Percentiles rank a stretch among this genome's conserved stretches.
Evolutionary conservation across 2,888 invertebrate genomes (phyloP).

Genomic region (Malthinus flaveolus): DNA sequence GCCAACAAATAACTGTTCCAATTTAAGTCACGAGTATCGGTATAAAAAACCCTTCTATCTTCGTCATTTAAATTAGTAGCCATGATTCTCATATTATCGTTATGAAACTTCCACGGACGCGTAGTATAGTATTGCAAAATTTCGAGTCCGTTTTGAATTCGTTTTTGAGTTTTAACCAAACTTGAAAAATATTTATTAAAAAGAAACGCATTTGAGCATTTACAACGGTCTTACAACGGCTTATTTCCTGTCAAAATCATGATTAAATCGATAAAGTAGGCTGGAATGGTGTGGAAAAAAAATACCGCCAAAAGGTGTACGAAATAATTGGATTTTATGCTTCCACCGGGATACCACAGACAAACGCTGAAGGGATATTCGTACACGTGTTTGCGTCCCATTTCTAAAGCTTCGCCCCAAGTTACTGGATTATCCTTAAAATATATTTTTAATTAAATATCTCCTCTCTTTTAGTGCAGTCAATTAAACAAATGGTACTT

Average conservation of each 20-base stretch:
- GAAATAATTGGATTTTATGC: slow-evolving; percentile 67
- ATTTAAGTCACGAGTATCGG: slow-evolving; percentile 57
- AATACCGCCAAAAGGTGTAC: slow-evolving; percentile 68
- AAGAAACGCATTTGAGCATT: too few relatives aligned
- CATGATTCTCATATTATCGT: slow-evolving; percentile 63
- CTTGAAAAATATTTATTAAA: slow-evolving; percentile 49
- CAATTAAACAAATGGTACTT: too few relatives aligned
- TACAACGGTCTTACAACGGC: slow-evolving; percentile 69
- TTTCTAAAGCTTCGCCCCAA: slow-evolving; percentile 82
- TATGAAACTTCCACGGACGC: slow-evolving; percentile 78
- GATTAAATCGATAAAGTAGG: slow-evolving; percentile 74
- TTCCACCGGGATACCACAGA: slow-evolving; percentile 80
- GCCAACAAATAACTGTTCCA: slow-evolving; percentile 68
- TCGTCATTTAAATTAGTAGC: slow-evolving; percentile 56
- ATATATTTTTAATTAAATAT: too few relatives aligned
- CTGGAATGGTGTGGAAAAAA: slow-evolving; percentile 76
- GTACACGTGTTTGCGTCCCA: slow-evolving; percentile 63
- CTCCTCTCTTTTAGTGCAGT: too few relatives aligned
- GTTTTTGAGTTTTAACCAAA: slow-evolving; percentile 66
- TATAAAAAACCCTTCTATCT: slow-evolving; percentile 67
- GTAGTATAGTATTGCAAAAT: slow-evolving; percentile 81
- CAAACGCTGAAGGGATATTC: slow-evolving; percentile 77
- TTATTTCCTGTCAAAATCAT: slow-evolving; percentile 69
- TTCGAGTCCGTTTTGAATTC: slow-evolving; percentile 63
- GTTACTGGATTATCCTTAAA: slow-evolving; percentile 70